Percentiles rank a stretch among this genome's conserved stretches.
These are phyloP conservation scores for Pentalonia nigronervosa DNA, from an alignment of 1,140 invertebrate genomes.

Conservation along the genomic window DNA sequence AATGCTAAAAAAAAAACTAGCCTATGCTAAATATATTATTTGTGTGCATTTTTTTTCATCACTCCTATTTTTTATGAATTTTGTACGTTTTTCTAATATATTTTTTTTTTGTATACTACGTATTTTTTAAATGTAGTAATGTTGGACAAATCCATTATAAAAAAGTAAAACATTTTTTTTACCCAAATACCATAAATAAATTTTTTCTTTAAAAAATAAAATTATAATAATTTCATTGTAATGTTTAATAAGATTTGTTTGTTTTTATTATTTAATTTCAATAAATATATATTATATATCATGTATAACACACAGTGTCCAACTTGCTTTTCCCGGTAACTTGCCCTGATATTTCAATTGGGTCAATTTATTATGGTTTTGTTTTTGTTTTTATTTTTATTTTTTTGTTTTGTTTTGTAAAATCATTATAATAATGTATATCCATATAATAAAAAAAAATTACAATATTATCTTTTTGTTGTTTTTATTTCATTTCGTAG, in stretches of 20 bases:
- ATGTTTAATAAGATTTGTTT: neutral
- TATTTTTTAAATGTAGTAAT: constrained; percentile 52
- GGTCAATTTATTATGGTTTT: constrained; percentile 53
- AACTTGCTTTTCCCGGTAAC: constrained; percentile 58
- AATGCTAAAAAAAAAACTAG: constrained; percentile 51
- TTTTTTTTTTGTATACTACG: constrained; percentile 57
- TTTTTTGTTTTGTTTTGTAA: constrained; percentile 56
- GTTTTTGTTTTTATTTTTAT: constrained; percentile 46
- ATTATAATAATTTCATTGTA: constrained; percentile 34
- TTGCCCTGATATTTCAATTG: constrained; percentile 37
- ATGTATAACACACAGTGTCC: constrained; percentile 48
- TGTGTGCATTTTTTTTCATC: constrained; percentile 58
- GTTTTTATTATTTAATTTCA: constrained; percentile 24
- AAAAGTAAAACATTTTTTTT: constrained; percentile 26
- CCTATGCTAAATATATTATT: constrained; percentile 58
- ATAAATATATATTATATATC: constrained; percentile 23
- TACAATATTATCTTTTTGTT: constrained; percentile 22
- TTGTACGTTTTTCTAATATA: constrained; percentile 57
- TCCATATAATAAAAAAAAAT: constrained; percentile 56
- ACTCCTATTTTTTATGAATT: constrained; percentile 58
- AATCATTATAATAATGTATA: constrained; percentile 56
- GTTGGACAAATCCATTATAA: constrained; percentile 49
- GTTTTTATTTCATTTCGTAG: constrained; percentile 25
- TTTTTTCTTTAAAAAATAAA: neutral
- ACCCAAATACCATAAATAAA: constrained; percentile 35